Percentiles rank a stretch among this genome's conserved stretches.
These are phyloP conservation scores for Gavia stellata DNA, from an alignment of 2,113 vertebrate genomes.

Conservation along the genomic window DNA sequence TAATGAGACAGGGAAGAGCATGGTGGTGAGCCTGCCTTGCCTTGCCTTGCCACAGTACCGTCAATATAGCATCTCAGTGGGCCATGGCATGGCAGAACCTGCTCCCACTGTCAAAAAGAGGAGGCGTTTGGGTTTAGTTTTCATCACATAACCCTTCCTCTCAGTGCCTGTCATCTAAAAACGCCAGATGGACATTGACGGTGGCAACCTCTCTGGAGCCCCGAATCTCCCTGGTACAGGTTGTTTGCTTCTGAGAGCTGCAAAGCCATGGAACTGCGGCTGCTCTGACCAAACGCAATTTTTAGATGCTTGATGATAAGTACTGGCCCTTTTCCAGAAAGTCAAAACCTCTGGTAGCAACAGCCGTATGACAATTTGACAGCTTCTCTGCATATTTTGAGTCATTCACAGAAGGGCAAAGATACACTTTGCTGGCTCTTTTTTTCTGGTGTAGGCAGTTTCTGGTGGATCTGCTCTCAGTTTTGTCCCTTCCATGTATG, in stretches of 20 bases:
- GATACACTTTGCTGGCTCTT: not conserved
- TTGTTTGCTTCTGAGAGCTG: not conserved
- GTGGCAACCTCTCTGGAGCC: not conserved
- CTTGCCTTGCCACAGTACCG: not conserved
- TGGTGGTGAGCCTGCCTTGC: fast-evolving
- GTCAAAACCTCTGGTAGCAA: not conserved
- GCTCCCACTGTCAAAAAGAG: not conserved
- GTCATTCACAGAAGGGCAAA: not conserved
- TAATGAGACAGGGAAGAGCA: not conserved
- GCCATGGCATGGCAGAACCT: not conserved
- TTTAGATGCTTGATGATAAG: not conserved
- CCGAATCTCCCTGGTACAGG: fast-evolving
- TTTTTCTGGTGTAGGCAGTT: not conserved
- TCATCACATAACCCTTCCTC: not conserved
- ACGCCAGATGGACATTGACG: fast-evolving
- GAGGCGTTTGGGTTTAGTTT: too few relatives aligned
- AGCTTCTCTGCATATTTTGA: not conserved
- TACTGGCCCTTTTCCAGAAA: not conserved
- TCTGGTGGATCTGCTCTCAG: not conserved
- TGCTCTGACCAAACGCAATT: not conserved
- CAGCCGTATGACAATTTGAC: not conserved
- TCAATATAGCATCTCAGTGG: not conserved
- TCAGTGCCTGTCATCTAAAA: not conserved
- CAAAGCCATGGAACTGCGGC: not conserved
- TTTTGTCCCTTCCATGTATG: not conserved